Percentiles rank a stretch among this genome's conserved stretches.
Conservation (phyloP, 2,888 invertebrate genomes). For the Chrysolina haemoptera region DNA sequence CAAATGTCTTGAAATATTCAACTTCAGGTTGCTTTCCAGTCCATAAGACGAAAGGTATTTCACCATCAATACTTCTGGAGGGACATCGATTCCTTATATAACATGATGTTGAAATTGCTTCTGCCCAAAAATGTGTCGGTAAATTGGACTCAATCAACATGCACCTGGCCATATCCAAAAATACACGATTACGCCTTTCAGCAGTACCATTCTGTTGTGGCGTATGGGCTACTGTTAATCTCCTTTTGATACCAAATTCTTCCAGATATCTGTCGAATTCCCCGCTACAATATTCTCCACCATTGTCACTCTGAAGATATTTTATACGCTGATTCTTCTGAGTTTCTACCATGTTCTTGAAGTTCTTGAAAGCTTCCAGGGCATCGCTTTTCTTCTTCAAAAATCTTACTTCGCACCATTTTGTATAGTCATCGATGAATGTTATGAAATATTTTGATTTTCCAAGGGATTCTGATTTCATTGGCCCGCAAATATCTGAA, state of each 20-base stretch:
- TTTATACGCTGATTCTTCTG: conserved; percentile 24
- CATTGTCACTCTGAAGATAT: conserved; percentile 47
- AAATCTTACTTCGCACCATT: conserved; percentile 45
- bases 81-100: neutral
- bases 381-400: conserved; percentile 52
- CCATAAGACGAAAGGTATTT: conserved; percentile 52
- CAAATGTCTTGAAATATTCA: conserved; percentile 39
- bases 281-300: no score
- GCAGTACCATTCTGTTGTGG: conserved; percentile 49
- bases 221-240: conserved; percentile 45
- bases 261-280: no score
- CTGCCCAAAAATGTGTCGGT: neutral
- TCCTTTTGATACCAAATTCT: conserved; percentile 44
- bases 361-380: conserved; percentile 43
- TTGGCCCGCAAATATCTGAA: neutral
- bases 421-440: no score
- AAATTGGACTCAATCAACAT: neutral
- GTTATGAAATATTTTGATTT: no score
- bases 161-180: neutral
- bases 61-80: neutral
- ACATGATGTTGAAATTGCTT: neutral
- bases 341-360: conserved; percentile 49
- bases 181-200: neutral
- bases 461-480: conserved; percentile 3
- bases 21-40: conserved; percentile 52